Evolutionary conservation across 2,113 vertebrate genomes (phyloP).

Genomic region (Microcebus tavaratra): DNA sequence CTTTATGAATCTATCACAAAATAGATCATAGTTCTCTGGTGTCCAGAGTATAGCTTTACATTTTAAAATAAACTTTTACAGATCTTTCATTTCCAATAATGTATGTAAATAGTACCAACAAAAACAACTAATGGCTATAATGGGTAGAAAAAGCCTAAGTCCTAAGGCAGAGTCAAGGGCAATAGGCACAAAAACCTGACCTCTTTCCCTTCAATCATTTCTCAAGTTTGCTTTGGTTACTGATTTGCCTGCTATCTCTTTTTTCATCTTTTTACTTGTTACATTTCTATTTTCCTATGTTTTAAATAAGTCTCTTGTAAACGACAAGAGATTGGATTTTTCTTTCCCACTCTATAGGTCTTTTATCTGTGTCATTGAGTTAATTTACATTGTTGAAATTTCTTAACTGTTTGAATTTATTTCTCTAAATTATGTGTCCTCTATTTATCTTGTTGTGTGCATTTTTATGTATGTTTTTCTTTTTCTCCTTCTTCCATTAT

Average conservation of each 20-base stretch:
- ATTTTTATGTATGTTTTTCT: neutral
- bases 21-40: neutral
- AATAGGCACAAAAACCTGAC: neutral
- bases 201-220: neutral
- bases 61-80: neutral
- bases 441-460: neutral
- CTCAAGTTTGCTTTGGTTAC: neutral
- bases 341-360: neutral
- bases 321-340: neutral
- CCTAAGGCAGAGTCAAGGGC: neutral
- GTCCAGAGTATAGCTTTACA: neutral
- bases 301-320: neutral
- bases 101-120: neutral
- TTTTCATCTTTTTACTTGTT: neutral
- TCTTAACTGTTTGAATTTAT: neutral
- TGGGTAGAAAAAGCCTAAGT: neutral
- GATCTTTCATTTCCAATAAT: neutral
- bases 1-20: neutral
- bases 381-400: neutral
- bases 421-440: neutral
- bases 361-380: neutral
- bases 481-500: neutral
- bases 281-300: neutral
- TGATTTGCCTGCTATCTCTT: neutral
- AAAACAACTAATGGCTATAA: neutral